Percentiles rank a stretch among this genome's conserved stretches.
Evolutionary conservation across 2,113 vertebrate species (phyloP).

Genomic region (Proterorhinus semilunaris): DNA sequence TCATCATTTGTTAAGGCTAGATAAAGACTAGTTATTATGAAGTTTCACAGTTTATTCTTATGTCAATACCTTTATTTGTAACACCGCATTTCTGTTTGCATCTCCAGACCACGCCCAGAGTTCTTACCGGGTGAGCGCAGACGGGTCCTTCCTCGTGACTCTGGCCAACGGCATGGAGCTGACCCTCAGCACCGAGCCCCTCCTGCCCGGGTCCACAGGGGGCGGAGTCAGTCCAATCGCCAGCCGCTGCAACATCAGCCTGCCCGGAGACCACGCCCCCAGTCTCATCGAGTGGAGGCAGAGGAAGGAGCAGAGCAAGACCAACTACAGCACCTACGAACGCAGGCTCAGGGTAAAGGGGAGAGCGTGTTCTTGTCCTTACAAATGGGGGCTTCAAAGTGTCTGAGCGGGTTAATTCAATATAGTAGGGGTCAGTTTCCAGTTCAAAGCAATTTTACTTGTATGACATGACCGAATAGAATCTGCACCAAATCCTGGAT

Average conservation of each 20-base stretch:
- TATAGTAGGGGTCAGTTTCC: too few relatives aligned
- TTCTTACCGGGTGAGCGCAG: conserved; percentile 91
- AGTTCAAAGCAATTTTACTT: too few relatives aligned
- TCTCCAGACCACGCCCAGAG: conserved; percentile 88
- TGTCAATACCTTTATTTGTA: too few relatives aligned
- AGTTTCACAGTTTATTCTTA: too few relatives aligned
- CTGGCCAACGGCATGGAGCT: conserved; percentile 98
- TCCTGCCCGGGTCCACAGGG: conserved; percentile 81
- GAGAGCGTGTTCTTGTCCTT: too few relatives aligned
- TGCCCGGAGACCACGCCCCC: conserved; percentile 92
- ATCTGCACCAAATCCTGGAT: too few relatives aligned
- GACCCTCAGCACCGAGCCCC: conserved; percentile 90
- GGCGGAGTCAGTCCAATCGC: conserved; percentile 91
- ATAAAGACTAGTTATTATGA: too few relatives aligned
- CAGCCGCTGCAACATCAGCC: conserved; percentile 94
- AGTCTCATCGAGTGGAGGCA: conserved; percentile 98
- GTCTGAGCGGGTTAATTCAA: too few relatives aligned
- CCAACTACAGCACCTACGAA: conserved; percentile 92
- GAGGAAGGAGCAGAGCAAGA: conserved; percentile 93
- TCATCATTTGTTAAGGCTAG: too few relatives aligned
- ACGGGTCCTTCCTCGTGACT: conserved; percentile 89
- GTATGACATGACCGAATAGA: too few relatives aligned
- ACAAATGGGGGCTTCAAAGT: too few relatives aligned
- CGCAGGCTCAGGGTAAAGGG: conserved; percentile 90
- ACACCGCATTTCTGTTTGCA: background rate